A percentile compares a stretch with the other conserved stretches of the same genome.
Conservation (phyloP, 1,140 invertebrate species). For the Eueides isabella region DNA sequence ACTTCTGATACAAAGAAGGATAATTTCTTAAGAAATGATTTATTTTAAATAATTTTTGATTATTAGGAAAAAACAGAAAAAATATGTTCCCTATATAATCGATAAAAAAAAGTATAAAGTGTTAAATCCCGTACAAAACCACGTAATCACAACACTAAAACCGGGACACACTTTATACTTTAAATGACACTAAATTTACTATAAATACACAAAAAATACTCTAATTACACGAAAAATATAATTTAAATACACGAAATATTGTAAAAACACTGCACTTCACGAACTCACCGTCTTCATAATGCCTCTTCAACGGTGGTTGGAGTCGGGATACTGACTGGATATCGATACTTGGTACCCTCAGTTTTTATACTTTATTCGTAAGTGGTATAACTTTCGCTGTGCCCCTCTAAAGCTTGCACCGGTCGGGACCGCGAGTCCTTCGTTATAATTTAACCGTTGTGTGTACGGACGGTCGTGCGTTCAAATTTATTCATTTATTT, state of each 20-base stretch:
- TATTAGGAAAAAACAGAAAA: not conserved
- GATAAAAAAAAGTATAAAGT: not conserved
- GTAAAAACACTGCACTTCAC: conserved; percentile 60
- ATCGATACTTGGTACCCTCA: conserved; percentile 82
- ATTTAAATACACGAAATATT: not conserved
- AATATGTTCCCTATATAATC: not conserved
- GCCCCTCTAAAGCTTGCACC: conserved; percentile 70
- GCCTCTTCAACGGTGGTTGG: conserved; percentile 81
- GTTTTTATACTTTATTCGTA: conserved; percentile 83
- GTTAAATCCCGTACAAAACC: conserved; percentile 41
- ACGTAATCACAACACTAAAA: conserved; percentile 2
- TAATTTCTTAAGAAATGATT: not conserved
- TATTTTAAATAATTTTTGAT: not conserved
- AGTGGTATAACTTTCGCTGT: conserved; percentile 80
- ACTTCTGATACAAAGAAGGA: too few relatives aligned
- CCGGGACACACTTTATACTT: not conserved
- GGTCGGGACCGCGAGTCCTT: conserved; percentile 68
- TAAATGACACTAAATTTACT: not conserved
- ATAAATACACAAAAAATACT: not conserved
- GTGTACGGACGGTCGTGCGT: conserved; percentile 64
- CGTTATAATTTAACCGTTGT: conserved; percentile 66
- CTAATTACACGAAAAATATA: not conserved
- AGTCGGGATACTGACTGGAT: conserved; percentile 88
- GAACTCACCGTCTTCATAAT: conserved; percentile 84
- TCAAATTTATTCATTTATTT: conserved; percentile 21